These are phyloP conservation scores for Liparis tanakae DNA, from an alignment of 2,797 vertebrate genomes.

Conservation along the genomic window DNA sequence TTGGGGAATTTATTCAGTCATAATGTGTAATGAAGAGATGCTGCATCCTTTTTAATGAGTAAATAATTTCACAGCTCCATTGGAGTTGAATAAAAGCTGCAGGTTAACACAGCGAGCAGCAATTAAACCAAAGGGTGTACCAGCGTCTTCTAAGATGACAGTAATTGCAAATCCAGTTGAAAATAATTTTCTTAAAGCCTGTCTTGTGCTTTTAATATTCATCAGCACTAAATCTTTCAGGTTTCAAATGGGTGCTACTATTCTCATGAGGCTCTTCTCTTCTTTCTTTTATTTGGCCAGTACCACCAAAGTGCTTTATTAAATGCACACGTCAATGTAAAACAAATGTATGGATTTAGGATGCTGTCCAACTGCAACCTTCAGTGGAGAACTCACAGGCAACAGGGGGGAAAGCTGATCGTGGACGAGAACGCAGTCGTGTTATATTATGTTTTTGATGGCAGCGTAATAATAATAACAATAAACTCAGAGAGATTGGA, in stretches of 20 bases:
- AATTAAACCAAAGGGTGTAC: conserved; percentile 44
- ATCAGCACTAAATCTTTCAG: conserved; percentile 27
- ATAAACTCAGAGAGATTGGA: conserved; percentile 47
- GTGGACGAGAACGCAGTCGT: conserved; percentile 6
- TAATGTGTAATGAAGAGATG: neutral
- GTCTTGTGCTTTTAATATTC: conserved; percentile 35
- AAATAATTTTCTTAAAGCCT: conserved; percentile 49
- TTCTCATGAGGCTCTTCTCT: conserved; percentile 21
- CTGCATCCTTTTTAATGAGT: conserved; percentile 14
- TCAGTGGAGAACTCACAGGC: conserved; percentile 5
- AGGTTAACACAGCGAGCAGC: conserved; percentile 10
- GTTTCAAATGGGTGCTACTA: conserved; percentile 21
- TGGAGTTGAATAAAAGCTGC: conserved; percentile 23
- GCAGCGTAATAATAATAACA: conserved; percentile 16
- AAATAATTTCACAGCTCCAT: conserved; percentile 19
- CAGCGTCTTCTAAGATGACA: conserved; percentile 53
- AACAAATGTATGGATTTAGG: conserved; percentile 34
- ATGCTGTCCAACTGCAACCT: conserved; percentile 10
- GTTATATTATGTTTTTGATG: conserved; percentile 33
- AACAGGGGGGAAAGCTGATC: neutral
- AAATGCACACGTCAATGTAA: conserved; percentile 26
- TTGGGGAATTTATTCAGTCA: conserved; percentile 6
- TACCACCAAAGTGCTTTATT: conserved; percentile 36
- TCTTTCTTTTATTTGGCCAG: neutral
- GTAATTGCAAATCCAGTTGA: conserved; percentile 62